These are phyloP conservation scores for Saccostrea glomerata DNA, from an alignment of 1,140 invertebrate genomes.

Conservation along the genomic window DNA sequence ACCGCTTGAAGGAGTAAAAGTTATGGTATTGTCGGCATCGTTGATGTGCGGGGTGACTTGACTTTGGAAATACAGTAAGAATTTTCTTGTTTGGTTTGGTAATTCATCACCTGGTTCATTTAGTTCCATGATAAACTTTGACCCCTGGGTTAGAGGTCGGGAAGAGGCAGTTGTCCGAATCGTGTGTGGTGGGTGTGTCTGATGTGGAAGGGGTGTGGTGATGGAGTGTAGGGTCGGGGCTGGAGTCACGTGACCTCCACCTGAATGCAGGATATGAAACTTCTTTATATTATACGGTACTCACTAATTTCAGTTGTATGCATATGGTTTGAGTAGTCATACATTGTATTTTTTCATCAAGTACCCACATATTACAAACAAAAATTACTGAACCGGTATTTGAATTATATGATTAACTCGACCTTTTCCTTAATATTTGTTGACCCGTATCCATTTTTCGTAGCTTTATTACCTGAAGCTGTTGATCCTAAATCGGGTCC, in stretches of 20 bases:
- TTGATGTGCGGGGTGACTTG: conserved; percentile 61
- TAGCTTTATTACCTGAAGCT: neutral
- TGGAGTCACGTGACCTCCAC: conserved; percentile 10
- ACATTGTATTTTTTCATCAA: too few species aligned
- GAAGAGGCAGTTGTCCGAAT: conserved; percentile 23
- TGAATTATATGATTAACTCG: too few species aligned
- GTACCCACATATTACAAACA: too few species aligned
- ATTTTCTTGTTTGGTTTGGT: conserved; percentile 69
- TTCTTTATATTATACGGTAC: too few species aligned
- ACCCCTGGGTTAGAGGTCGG: conserved; percentile 4
- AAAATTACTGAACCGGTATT: too few species aligned
- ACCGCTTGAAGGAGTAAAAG: conserved; percentile 60
- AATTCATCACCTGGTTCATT: conserved; percentile 70
- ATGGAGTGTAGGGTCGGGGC: conserved; percentile 23
- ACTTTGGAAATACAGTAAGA: conserved; percentile 68
- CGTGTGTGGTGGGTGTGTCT: conserved; percentile 8
- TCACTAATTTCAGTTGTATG: too few species aligned
- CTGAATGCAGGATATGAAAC: neutral
- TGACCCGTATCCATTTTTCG: too few species aligned
- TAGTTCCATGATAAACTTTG: conserved; percentile 70
- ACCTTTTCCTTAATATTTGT: too few species aligned
- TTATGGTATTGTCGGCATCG: conserved; percentile 50
- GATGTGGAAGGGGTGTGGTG: neutral
- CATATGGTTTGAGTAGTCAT: too few species aligned
- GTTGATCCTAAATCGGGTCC: conserved; percentile 45